These are phyloP conservation scores for Bradynema listronoti DNA, from an alignment of 1,140 invertebrate genomes.

Conservation along the genomic window DNA sequence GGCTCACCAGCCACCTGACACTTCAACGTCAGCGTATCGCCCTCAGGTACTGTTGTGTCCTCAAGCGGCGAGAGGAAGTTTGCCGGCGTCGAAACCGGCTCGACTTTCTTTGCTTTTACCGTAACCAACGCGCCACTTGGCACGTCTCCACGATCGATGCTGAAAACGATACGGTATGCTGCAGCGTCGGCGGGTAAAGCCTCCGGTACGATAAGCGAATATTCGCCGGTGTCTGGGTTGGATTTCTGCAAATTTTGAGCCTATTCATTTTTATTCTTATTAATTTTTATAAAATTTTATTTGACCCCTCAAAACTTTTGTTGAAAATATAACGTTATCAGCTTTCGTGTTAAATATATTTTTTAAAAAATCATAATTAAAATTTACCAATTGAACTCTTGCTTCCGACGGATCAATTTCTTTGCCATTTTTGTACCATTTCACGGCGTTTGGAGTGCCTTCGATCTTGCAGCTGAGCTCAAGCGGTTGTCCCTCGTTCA, in stretches of 20 bases:
- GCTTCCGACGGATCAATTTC: conserved; percentile 74
- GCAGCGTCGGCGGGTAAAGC: conserved; percentile 44
- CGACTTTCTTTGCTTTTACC: conserved; percentile 41
- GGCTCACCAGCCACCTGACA: conserved; percentile 59
- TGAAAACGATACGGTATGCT: conserved; percentile 53
- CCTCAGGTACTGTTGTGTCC: conserved; percentile 47
- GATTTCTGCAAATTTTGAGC: conserved; percentile 22
- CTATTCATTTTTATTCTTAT: no score
- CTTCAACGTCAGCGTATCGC: conserved; percentile 54
- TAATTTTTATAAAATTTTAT: no score
- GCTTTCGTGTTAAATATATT: neutral
- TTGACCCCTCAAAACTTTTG: no score
- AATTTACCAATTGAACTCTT: conserved; percentile 63
- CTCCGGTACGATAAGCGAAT: conserved; percentile 40
- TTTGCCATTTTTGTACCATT: conserved; percentile 66
- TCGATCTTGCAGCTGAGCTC: conserved; percentile 42
- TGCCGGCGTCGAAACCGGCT: conserved; percentile 30
- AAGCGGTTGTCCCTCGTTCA: conserved; percentile 51
- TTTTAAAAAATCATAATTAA: conserved; percentile 5
- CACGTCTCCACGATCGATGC: conserved; percentile 51
- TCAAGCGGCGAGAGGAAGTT: conserved; percentile 49
- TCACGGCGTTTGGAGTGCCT: conserved; percentile 44
- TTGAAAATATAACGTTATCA: neutral
- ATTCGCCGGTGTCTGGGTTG: conserved; percentile 46
- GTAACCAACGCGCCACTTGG: conserved; percentile 51